A percentile compares a stretch with the other conserved stretches of the same genome.
Evolutionary conservation across 2,797 vertebrate genomes (phyloP).

Genomic region (Acanthurus tractus): DNA sequence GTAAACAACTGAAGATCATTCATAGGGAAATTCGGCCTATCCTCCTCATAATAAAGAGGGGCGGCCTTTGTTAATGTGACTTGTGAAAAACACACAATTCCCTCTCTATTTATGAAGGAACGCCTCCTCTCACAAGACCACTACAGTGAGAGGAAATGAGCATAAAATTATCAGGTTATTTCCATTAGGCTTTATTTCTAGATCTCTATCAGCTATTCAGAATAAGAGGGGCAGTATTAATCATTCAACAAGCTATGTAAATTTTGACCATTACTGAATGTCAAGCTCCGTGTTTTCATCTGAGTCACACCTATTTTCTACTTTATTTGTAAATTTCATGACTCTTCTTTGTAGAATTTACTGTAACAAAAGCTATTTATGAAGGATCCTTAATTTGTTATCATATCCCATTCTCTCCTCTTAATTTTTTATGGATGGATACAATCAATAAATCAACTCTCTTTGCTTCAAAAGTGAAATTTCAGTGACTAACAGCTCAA

Average conservation of each 20-base stretch:
- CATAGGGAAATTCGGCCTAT: slow-evolving; percentile 81
- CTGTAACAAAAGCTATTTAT: slow-evolving; percentile 27
- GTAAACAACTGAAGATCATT: slow-evolving; percentile 76
- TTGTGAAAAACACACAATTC: slow-evolving; percentile 59
- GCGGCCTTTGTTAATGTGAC: slow-evolving; percentile 69
- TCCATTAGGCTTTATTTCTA: slow-evolving; percentile 62
- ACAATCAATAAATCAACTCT: slow-evolving; percentile 1
- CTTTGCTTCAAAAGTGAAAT: slow-evolving; percentile 7
- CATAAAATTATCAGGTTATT: slow-evolving; percentile 62
- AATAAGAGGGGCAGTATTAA: slow-evolving; percentile 51
- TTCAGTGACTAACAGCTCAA: slow-evolving; percentile 21
- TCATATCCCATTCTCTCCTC: slow-evolving; percentile 2
- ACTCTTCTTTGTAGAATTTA: slow-evolving; percentile 35
- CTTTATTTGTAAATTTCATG: slow-evolving; percentile 33
- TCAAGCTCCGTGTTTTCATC: slow-evolving; percentile 64
- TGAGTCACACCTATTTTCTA: slow-evolving; percentile 45
- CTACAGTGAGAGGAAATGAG: slow-evolving; percentile 57
- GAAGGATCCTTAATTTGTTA: background rate
- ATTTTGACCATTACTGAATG: slow-evolving; percentile 85
- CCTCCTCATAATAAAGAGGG: slow-evolving; percentile 59
- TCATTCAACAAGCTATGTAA: slow-evolving; percentile 78
- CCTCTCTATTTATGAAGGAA: slow-evolving; percentile 57
- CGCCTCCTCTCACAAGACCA: slow-evolving; percentile 43
- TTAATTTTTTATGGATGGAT: background rate
- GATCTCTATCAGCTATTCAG: slow-evolving; percentile 54